Conservation (phyloP, 2,113 vertebrate species). For the Pseudorasbora parva region DNA sequence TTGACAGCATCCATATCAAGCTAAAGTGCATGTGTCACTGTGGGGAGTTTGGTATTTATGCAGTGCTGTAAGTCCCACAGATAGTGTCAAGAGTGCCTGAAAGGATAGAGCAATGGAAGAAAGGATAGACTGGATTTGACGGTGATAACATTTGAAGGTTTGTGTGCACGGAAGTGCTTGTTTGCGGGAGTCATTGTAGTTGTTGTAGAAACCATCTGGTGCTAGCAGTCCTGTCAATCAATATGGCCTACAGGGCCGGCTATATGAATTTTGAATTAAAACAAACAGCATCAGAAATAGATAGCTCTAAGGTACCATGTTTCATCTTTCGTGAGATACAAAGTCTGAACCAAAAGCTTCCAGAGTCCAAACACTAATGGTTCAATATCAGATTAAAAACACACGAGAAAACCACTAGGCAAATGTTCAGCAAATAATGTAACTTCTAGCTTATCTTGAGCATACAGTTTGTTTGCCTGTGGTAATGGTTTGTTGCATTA, state of each 20-base stretch:
- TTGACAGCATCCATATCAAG: constrained; percentile 53
- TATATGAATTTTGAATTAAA: constrained; percentile 2
- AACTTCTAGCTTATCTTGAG: constrained; percentile 20
- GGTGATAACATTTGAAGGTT: constrained; percentile 57
- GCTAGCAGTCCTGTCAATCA: constrained; percentile 19
- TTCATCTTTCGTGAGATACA: constrained; percentile 36
- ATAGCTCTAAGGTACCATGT: constrained; percentile 3
- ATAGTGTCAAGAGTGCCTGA: constrained; percentile 57
- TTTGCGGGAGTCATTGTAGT: constrained; percentile 27
- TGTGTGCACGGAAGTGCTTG: constrained; percentile 21
- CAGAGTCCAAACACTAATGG: constrained; percentile 25
- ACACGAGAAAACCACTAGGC: constrained; percentile 5
- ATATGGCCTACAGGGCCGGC: not conserved
- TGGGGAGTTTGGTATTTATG: constrained; percentile 62
- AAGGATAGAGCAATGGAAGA: constrained; percentile 52
- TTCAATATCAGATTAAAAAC: not conserved
- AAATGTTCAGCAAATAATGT: constrained; percentile 23
- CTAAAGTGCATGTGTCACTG: constrained; percentile 63
- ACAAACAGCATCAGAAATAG: constrained; percentile 27
- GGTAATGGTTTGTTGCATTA: constrained; percentile 32
- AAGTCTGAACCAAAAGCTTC: constrained; percentile 18
- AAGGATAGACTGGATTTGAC: constrained; percentile 57
- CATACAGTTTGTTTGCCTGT: constrained; percentile 13
- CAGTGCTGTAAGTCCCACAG: constrained; percentile 54
- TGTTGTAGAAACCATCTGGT: not conserved